Conservation (phyloP, 2,113 vertebrate species). For the Corynorhinus townsendii region DNA sequence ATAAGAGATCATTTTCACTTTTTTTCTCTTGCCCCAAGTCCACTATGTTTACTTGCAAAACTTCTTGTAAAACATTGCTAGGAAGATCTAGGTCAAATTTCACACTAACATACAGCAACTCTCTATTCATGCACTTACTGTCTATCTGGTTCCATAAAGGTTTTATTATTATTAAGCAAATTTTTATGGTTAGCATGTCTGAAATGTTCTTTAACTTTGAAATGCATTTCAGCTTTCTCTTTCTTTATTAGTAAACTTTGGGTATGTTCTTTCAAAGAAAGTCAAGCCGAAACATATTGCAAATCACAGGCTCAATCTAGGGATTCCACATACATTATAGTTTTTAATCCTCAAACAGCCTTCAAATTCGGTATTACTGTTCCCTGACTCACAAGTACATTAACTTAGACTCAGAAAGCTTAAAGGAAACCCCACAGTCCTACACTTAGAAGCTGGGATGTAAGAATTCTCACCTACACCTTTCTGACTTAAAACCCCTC, state of each 20-base stretch:
- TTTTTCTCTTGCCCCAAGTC: neutral
- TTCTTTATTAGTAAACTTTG: neutral
- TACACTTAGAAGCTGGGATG: neutral
- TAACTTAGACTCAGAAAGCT: neutral
- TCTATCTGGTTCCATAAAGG: neutral
- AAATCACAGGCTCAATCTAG: neutral
- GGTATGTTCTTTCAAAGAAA: neutral
- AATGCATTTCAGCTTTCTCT: neutral
- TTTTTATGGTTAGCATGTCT: neutral
- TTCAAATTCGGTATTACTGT: neutral
- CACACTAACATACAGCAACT: neutral
- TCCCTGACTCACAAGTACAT: neutral
- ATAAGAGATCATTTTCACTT: neutral
- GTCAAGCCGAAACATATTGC: neutral
- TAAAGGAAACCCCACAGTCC: neutral
- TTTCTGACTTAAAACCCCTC: neutral
- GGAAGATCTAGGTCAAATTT: neutral
- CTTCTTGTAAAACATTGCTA: neutral
- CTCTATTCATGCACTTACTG: neutral
- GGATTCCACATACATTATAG: neutral
- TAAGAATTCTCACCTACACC: neutral
- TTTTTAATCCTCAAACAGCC: neutral
- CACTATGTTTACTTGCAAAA: conserved; percentile 10
- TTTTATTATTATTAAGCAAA: neutral
- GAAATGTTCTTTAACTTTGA: neutral